Evolutionary conservation across 2,888 invertebrate species (phyloP), one percentile per base, ranked within the genome.

Genomic region (Geotrupes spiniger): DNA sequence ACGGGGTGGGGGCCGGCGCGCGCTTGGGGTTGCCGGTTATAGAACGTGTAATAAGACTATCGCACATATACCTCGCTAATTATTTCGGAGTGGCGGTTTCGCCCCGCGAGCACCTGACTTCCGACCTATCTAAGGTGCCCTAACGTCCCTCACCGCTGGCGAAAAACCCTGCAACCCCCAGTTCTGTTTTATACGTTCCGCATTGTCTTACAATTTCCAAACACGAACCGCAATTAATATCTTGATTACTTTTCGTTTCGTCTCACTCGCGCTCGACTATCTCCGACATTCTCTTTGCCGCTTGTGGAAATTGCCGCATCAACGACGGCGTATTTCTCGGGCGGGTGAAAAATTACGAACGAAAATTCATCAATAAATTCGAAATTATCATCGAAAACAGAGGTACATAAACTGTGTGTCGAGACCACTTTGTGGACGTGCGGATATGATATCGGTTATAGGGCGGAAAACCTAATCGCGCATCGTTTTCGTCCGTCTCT

Each of bases 221-320:
- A 49, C 50, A 48, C 45, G 53, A 48, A 53, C 48, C 52, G 55
- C 57, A 58, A 59, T 59, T 59, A 58, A 61, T 57, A 61, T 57
- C 58, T 58, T 61, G 58, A 59, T 59, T 59, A 57, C 55, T 60
- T 54, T 56, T 52, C 53, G 53, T 56, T 46, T 52, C 43, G 42
- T 54, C 49, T 49, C 44, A 42, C 6, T 45, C 44, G 37, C 8
- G 3, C 16, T 2, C 10, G 17, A 38, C 10, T 10, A 21, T 26
- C 4, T 11, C 31, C 16, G 16, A 10, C 14, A 3, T 15, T 33
- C 11, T 17, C 5, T 21, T 2, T 12, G 10, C 12, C 4, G 9
- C 17, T 17, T 12, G 25, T 25, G 29, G 10, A 40, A 46, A n/a
- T 21, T 11, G 14, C 12, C 17, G 31, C 17, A 14, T 27, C 37